Conservation (phyloP, 1,140 invertebrate species). For the Holotrichia oblita region DNA sequence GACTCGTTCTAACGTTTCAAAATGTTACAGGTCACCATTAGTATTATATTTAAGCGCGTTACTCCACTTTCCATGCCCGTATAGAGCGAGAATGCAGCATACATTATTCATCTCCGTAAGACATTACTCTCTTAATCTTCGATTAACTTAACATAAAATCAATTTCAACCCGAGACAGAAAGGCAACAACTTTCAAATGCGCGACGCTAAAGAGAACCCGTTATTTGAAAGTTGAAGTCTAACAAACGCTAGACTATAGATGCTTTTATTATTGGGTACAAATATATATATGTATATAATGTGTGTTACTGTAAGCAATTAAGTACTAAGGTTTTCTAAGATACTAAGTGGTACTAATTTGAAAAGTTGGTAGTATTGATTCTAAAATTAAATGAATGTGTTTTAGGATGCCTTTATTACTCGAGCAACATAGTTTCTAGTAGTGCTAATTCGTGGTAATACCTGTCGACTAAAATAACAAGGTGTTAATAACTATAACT, state of each 20-base stretch:
- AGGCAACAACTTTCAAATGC: slow-evolving; percentile 22
- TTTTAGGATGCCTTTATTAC: too few species aligned
- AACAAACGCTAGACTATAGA: neutral
- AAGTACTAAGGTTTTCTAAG: neutral
- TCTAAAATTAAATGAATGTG: too few species aligned
- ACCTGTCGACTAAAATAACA: too few species aligned
- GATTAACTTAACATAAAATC: slow-evolving; percentile 35
- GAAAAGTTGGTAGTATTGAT: neutral
- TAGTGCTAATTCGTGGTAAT: too few species aligned
- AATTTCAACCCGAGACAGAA: slow-evolving; percentile 11
- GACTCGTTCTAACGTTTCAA: neutral
- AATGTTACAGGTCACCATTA: neutral
- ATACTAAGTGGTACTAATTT: neutral
- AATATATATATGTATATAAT: too few species aligned
- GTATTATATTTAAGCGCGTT: neutral
- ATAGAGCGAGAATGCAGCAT: slow-evolving; percentile 24
- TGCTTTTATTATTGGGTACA: neutral
- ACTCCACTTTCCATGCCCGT: slow-evolving; percentile 22
- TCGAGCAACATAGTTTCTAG: too few species aligned
- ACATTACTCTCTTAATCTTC: slow-evolving; percentile 34
- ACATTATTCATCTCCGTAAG: slow-evolving; percentile 28
- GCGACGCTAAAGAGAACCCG: neutral
- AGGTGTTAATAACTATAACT: too few species aligned
- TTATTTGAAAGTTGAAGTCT: slow-evolving; percentile 31
- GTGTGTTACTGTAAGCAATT: too few species aligned